Evolutionary conservation across 2,113 vertebrate genomes (phyloP), one percentile per base, ranked within the genome.

Genomic region (Bubalus kerabau): DNA sequence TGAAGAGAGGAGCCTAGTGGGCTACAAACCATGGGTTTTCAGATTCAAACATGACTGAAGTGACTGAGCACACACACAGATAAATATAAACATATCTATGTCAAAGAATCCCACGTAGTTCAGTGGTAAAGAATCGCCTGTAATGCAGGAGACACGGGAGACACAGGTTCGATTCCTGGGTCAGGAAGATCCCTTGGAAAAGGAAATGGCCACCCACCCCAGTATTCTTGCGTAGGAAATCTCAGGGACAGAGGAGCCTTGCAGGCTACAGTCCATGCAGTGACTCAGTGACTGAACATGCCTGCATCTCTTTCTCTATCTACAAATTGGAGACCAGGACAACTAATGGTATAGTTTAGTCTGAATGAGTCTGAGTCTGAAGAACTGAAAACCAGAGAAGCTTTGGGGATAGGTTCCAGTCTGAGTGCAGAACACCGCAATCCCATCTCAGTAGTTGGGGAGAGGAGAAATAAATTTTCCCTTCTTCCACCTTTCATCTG

Each of bases 101-200:
- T 71, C 1, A 0, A 71, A 2, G 67, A 23, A 71, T 21, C 19
- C n/a, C 19, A 40, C 2, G 10, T 71, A 36, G 67, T 10, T 71
- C 67, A 36, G 67, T 71, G 67, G 67, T 40, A 6, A 71, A 40
- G n/a, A 71, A 40, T 71, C 4, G 0, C n/a, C 9, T 40, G 67
- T 40, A 40, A 40, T 71, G 19, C n/a, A 71, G n/a, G 67, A 71
- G n/a, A 71, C n/a, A 36, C 2, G 4, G 64, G 64, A 71, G 64
- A 71, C 0, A 0, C 9, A 71, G 67, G 9, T 40, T 71, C 5
- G 0, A 40, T 40, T 71, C n/a, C 67, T 71, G 67, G 67, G 67
- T 11, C 67, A 40, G n/a, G 67, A 71, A 71, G n/a, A 71, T 12
- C n/a, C n/a, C n/a, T 23, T 71, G 67, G n/a, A 71, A 21, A 40